Evolutionary conservation across 1,140 invertebrate genomes (phyloP).

Genomic region (Brachionus asplanchnoidis): DNA sequence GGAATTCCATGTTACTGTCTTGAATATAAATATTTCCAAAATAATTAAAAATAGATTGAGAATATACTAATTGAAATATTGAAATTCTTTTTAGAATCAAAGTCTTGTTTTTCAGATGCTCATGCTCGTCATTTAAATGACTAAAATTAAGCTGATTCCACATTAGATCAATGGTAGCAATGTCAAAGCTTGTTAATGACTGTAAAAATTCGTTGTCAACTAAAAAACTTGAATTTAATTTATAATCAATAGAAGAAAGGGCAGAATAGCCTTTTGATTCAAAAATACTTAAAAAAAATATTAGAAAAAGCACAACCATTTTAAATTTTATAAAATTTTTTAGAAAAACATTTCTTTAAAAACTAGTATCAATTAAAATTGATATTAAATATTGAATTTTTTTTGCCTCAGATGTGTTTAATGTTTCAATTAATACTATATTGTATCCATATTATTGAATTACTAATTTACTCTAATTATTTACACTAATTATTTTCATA

Average conservation of each 20-base stretch:
- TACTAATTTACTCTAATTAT: too few relatives aligned
- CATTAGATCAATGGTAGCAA: background rate
- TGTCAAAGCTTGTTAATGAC: background rate
- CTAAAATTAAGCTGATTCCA: background rate
- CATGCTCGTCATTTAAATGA: background rate
- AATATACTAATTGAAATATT: background rate
- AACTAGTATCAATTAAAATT: too few relatives aligned
- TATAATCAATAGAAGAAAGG: background rate
- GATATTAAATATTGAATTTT: too few relatives aligned
- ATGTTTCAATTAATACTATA: too few relatives aligned
- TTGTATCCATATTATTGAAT: too few relatives aligned
- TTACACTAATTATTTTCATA: too few relatives aligned
- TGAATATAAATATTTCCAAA: background rate
- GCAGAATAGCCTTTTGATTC: background rate
- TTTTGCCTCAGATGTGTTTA: too few relatives aligned
- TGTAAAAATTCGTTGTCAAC: background rate
- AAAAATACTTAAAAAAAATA: background rate
- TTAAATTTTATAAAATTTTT: too few relatives aligned
- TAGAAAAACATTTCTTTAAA: too few relatives aligned
- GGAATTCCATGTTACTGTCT: background rate
- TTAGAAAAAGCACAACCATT: too few relatives aligned
- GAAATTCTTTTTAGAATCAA: background rate
- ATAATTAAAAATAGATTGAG: background rate
- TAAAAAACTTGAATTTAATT: background rate
- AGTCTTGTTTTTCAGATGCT: background rate